Percentiles rank a stretch among this genome's conserved stretches.
Conservation (phyloP, 2,113 vertebrate species). For the Canis aureus region DNA sequence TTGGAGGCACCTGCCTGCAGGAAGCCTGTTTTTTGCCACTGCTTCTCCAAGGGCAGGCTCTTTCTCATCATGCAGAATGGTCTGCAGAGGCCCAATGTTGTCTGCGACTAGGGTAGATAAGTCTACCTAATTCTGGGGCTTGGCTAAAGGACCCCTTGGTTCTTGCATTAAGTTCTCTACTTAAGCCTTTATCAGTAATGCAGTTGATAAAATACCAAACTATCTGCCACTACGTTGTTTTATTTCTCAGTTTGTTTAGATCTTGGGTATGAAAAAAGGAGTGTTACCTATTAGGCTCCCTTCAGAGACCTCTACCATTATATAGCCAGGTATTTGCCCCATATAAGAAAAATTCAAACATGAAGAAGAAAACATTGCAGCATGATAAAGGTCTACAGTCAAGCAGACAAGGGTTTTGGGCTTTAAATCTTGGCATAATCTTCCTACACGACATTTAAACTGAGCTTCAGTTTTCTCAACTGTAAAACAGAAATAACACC, state of each 20-base stretch:
- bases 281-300: background rate
- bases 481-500: background rate
- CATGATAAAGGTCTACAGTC: background rate
- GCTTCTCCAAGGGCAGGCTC: background rate
- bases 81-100: background rate
- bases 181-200: background rate
- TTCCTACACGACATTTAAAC: background rate
- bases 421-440: background rate
- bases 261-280: background rate
- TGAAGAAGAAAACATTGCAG: background rate
- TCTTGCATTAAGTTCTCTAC: background rate
- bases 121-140: background rate
- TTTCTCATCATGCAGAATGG: background rate
- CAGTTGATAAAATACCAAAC: background rate
- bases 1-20: background rate
- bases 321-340: background rate
- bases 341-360: background rate
- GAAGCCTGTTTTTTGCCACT: background rate
- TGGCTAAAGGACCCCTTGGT: background rate
- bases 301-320: background rate
- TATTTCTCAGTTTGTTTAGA: constrained; percentile 7
- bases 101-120: background rate
- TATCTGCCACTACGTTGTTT: background rate
- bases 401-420: background rate
- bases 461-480: background rate